A percentile compares a stretch with the other conserved stretches of the same genome.
phyloP scores from a whole-genome alignment of 2,113 vertebrate species.

The Morphnarchus princeps region DNA sequence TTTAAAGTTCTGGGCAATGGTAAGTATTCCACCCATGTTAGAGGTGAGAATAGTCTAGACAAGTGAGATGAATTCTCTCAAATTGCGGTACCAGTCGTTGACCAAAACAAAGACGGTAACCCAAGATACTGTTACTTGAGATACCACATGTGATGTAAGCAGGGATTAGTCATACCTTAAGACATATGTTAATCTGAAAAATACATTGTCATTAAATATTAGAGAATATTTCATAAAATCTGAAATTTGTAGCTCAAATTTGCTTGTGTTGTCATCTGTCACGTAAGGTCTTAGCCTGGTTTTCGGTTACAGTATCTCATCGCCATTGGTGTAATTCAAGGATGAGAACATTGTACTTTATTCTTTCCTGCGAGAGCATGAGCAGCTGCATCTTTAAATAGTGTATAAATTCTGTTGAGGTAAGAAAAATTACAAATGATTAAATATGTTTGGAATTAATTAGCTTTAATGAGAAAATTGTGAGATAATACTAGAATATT shows the following conservation, averaged over 20 bases:
- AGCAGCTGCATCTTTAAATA: background rate
- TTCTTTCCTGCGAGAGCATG: background rate
- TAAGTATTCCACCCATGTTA: background rate
- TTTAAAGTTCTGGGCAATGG: background rate
- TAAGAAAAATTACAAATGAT: background rate
- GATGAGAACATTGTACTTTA: background rate
- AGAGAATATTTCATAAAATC: background rate
- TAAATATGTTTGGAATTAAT: background rate
- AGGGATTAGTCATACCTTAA: background rate
- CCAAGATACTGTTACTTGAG: background rate
- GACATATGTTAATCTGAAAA: background rate
- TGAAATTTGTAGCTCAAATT: background rate
- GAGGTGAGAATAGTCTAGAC: background rate
- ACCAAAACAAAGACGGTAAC: background rate
- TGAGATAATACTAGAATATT: background rate
- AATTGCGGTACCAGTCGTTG: background rate
- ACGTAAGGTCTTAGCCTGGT: background rate
- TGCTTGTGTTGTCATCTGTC: background rate
- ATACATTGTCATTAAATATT: background rate
- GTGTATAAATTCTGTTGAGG: background rate
- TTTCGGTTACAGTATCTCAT: background rate
- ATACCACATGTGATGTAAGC: background rate
- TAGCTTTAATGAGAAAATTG: background rate
- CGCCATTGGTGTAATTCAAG: background rate
- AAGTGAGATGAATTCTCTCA: background rate